phyloP scores from a whole-genome alignment of 1,140 invertebrate genomes.

The Aphidius ervi region DNA sequence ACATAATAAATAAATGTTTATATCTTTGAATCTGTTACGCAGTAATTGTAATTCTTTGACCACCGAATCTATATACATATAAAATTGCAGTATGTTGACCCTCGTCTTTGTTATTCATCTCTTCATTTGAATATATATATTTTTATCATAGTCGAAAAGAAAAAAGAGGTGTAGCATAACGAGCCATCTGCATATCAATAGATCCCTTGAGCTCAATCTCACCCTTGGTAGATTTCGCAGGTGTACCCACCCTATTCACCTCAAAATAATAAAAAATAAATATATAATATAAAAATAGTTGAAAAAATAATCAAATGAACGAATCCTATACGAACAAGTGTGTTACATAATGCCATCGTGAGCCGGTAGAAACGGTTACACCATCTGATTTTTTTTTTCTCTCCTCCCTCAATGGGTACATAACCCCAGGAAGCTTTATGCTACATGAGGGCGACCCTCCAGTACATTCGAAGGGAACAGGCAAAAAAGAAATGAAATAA shows the following conservation, averaged over 20 bases:
- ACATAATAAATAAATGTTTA: no score
- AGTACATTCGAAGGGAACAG: slow-evolving; percentile 7
- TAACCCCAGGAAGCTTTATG: slow-evolving; percentile 13
- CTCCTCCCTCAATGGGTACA: slow-evolving; percentile 18
- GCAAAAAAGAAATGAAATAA: slow-evolving; percentile 1
- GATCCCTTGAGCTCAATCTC: slow-evolving; percentile 24
- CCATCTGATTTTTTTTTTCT: slow-evolving; percentile 39
- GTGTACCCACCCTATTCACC: slow-evolving; percentile 42
- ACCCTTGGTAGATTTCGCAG: slow-evolving; percentile 42
- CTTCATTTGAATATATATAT: not conserved
- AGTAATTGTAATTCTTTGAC: no score
- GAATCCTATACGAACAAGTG: slow-evolving; percentile 44
- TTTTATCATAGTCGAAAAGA: slow-evolving; percentile 2
- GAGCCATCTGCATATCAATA: slow-evolving; percentile 49
- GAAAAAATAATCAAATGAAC: slow-evolving; percentile 1
- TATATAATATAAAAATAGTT: not conserved
- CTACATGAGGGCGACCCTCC: slow-evolving; percentile 6
- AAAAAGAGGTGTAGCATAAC: slow-evolving; percentile 45
- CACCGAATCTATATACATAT: no score
- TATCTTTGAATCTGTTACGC: no score
- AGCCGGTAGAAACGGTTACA: slow-evolving; percentile 46
- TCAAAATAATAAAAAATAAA: slow-evolving; percentile 26
- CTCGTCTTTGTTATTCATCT: slow-evolving; percentile 37
- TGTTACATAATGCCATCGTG: slow-evolving; percentile 33
- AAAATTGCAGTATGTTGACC: no score